Evolutionary conservation across 2,113 vertebrate species (phyloP).

Genomic region (Aptenodytes forsteri): DNA sequence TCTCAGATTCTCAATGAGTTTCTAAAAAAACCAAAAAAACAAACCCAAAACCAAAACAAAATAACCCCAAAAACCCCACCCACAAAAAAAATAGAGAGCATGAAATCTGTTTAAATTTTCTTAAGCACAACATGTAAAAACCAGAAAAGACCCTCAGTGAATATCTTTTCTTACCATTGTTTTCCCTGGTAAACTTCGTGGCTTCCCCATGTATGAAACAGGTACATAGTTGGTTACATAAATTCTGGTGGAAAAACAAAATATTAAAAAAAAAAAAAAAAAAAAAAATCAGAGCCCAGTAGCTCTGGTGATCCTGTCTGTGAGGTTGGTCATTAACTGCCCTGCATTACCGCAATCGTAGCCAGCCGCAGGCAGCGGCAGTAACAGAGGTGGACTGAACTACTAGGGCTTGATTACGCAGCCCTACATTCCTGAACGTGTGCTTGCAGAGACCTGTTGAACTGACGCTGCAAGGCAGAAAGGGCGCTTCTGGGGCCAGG

Average conservation of each 20-base stretch:
- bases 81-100: not conserved
- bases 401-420: fast-evolving
- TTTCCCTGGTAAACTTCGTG: not conserved
- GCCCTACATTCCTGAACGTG: fast-evolving
- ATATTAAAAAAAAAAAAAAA: not conserved
- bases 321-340: not conserved
- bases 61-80: too few species aligned
- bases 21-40: too few species aligned
- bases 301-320: not conserved
- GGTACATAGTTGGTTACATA: not conserved
- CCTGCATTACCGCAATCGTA: not conserved
- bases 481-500: too few species aligned
- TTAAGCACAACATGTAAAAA: not conserved
- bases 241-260: not conserved
- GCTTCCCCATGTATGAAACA: not conserved
- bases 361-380: too few species aligned
- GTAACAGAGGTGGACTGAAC: not conserved
- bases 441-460: not conserved
- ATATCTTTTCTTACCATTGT: not conserved
- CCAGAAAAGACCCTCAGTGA: not conserved
- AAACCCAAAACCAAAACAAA: too few species aligned
- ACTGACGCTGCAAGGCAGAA: not conserved
- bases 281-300: not conserved
- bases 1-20: not conserved
- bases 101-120: not conserved